Conservation (phyloP, 2,113 vertebrate genomes). For the Charadrius vociferus region DNA sequence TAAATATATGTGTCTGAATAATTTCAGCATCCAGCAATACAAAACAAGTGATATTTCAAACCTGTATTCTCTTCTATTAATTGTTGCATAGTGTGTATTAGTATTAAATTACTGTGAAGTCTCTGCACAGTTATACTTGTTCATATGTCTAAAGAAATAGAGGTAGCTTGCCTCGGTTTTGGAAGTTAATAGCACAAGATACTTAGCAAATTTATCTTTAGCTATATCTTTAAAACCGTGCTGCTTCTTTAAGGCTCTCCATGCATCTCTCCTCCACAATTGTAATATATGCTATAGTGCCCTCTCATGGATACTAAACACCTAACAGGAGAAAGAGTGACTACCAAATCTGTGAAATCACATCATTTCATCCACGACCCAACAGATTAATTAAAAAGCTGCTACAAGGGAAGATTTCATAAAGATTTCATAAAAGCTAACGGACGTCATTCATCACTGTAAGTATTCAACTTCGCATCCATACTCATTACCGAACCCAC, state of each 20-base stretch:
- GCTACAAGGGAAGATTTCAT: not conserved
- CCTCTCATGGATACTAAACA: slow-evolving; percentile 63
- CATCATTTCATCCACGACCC: not conserved
- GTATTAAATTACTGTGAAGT: not conserved
- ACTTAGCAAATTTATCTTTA: not conserved
- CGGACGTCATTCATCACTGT: not conserved
- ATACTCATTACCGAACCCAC: not conserved
- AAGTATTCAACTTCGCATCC: not conserved
- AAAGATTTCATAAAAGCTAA: not conserved
- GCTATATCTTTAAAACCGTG: not conserved
- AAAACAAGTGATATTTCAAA: not conserved
- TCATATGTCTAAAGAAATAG: not conserved
- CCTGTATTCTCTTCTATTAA: not conserved
- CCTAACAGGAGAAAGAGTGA: not conserved
- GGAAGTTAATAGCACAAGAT: not conserved
- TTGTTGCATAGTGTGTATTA: not conserved
- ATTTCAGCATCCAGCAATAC: not conserved
- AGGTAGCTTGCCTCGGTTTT: not conserved
- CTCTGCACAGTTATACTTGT: not conserved
- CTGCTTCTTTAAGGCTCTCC: not conserved
- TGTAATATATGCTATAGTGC: slow-evolving; percentile 57
- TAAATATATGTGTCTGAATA: not conserved
- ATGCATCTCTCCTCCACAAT: not conserved
- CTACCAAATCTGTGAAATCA: not conserved
- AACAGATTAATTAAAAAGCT: not conserved